phyloP scores from a whole-genome alignment of 2,888 invertebrate genomes.

The Petrolisthes cinctipes region DNA sequence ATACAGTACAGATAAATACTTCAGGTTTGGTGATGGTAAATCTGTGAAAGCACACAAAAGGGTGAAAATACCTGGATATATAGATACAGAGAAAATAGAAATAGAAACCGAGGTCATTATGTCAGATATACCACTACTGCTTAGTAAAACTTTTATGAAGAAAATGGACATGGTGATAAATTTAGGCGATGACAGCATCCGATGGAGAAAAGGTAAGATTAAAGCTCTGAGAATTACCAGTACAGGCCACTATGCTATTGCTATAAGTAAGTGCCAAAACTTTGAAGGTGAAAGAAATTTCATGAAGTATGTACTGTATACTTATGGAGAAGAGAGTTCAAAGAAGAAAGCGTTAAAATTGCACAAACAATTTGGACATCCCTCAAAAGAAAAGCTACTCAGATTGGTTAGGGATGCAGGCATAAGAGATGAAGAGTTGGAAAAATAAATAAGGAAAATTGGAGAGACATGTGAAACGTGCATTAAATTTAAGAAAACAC shows the following conservation, averaged over 20 bases:
- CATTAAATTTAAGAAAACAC: constrained; percentile 4
- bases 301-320: background rate
- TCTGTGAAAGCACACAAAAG: constrained; percentile 4
- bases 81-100: background rate
- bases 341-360: constrained; percentile 3
- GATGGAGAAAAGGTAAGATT: background rate
- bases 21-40: constrained; percentile 16
- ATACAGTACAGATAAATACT: background rate
- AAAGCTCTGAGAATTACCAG: background rate
- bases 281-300: too few relatives aligned
- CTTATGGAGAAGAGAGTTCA: background rate
- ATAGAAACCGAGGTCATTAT: background rate
- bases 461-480: background rate
- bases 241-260: too few relatives aligned
- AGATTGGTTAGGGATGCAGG: constrained; percentile 1
- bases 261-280: too few relatives aligned
- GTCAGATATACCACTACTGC: background rate
- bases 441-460: background rate
- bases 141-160: constrained; percentile 16
- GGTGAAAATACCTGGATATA: constrained; percentile 12
- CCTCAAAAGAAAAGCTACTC: constrained; percentile 6
- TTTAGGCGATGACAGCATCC: background rate
- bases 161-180: constrained; percentile 14
- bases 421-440: background rate
- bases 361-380: constrained; percentile 9